Base-by-base conservation (phyloP, 2,888 invertebrate genomes). In the Lucinisca nassula region DNA sequence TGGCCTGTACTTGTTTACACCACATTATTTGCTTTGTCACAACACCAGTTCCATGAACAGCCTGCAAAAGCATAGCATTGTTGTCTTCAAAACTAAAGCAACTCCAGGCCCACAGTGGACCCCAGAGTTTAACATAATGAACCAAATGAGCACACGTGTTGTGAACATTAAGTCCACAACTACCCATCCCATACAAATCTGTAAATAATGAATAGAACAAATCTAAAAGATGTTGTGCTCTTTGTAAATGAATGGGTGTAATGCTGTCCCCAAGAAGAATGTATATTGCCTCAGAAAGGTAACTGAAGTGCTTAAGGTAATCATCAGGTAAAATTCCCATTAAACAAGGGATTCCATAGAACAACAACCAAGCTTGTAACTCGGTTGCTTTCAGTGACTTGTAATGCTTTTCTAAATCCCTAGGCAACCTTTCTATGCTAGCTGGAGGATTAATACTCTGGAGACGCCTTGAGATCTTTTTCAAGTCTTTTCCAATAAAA, bases 361-460 rank as follows among this genome's bases (percentile, higher is more conserved):
- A 90, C 14, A 92, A 51, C 12, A 92, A 83, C 72, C 82, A 92
- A 24, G 87, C 51, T 78, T 90, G 90, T 8, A 91, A 73, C 70
- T 92, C 92, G 24, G 90, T 90, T 45, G 90, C 90, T 82, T 92
- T 92, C n/a, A 88, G 87, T 72, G 87, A 51, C 3, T 17, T 27
- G 49, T 87, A 90, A 72, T 92, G 77, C 32, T 90, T 88, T 75
- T 90, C 90, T 12, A 92, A 49, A 51, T 91, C 85, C 6, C 90
- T 45, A 14, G 90, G 90, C 45, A 92, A 49, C 21, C 90, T 82
- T 77, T 91, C 89, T 55, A 92, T 87, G 45, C 38, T 70, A 14
- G 79, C 0, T 38, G 91, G 87, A 27, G 91, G 91, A 17, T 87
- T 79, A 12, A 90, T 84, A 21, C 83, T 79, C 4, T 77, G 4